Evolutionary conservation across 2,113 vertebrate species (phyloP), one percentile per base, ranked within the genome.

Genomic region (Colius striatus): DNA sequence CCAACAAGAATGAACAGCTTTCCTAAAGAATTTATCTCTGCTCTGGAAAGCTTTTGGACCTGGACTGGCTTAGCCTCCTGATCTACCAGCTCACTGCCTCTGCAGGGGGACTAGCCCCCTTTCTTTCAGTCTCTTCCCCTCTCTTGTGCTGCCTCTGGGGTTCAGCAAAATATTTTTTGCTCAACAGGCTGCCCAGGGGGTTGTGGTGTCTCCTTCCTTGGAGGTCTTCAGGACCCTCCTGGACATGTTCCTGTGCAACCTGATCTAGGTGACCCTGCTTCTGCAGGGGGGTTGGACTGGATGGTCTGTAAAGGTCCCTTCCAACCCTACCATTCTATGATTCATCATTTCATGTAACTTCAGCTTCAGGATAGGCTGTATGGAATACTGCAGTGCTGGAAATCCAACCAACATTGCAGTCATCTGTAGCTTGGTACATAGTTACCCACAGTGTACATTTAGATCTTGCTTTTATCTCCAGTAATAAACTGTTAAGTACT

Each of bases 21-120:
- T 87, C 73, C 54, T 57, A 7, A 57, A 67, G n/a, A 1, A 55
- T 81, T 92, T 87, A 45, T 63, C 43, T 53, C 55, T 48, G 60
- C 65, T 58, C 57, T 67, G 43, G 21, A 89, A 16, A 78, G n/a
- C 21, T 79, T 89, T 13, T 34, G 36, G 57, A 89, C 67, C 13
- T 13, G 48, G 48, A 26, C 10, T 82, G 50, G 15, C 27, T 81
- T 67, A 93, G 19, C 27, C 50, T 87, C 19, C 41, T 53, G 25
- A 43, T 67, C 45, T 36, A 57, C 16, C 75, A 87, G 18, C 61
- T 77, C 68, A 15, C 61, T 16, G 29, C 38, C 27, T 38, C 45
- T 41, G 50, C 27, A 68, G 53, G 29, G 15, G 26, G 6, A 55
- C 1, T 0, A 72, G 10, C 5, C 1, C 1, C 11, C 2, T 11